Evolutionary conservation across 1,140 invertebrate species (phyloP).

Genomic region (Apis cerana): DNA sequence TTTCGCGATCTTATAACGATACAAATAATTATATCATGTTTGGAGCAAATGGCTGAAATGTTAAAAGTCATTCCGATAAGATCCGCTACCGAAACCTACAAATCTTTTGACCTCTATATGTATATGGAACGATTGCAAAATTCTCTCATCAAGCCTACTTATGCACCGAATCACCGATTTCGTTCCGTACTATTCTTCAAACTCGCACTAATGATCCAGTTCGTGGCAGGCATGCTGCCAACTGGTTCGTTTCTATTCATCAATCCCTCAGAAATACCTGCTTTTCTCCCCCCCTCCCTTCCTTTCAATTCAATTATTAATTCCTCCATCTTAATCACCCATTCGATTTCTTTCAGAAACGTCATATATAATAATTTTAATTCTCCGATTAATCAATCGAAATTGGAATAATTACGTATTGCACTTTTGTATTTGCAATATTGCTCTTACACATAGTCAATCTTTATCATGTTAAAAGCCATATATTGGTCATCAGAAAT

Average conservation of each 20-base stretch:
- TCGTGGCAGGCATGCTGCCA: constrained; percentile 27
- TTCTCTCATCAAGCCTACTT: constrained; percentile 14
- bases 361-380: not conserved
- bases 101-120: not conserved
- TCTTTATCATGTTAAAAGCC: too few relatives aligned
- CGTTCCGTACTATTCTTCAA: constrained; percentile 13
- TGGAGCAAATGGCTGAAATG: too few relatives aligned
- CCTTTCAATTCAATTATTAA: constrained; percentile 5
- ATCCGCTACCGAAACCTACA: too few relatives aligned
- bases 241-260: constrained; percentile 33
- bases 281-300: not conserved
- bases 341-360: not conserved
- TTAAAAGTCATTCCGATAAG: not conserved
- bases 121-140: constrained; percentile 16
- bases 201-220: constrained; percentile 42
- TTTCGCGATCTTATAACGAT: too few relatives aligned
- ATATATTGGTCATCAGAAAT: too few relatives aligned
- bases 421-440: too few relatives aligned
- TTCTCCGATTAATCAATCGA: not conserved
- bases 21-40: too few relatives aligned
- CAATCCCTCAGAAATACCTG: not conserved
- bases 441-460: too few relatives aligned
- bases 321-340: not conserved
- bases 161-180: constrained; percentile 20
- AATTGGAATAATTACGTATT: not conserved